Conservation (phyloP, 2,797 vertebrate species). For the Psittacula derbiana region DNA sequence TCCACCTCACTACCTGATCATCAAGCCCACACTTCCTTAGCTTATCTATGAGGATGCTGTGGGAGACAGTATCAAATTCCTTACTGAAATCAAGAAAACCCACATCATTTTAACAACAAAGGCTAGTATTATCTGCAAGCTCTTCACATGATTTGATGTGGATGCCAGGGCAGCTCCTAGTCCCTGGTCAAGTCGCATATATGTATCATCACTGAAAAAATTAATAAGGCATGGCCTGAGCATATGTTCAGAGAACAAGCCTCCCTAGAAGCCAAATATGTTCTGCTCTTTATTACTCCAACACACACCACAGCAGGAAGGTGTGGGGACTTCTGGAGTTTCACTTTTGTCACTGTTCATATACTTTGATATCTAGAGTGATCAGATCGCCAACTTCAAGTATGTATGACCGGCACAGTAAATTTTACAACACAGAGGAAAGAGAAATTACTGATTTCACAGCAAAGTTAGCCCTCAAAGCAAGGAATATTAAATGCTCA, state of each 20-base stretch:
- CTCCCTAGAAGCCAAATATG: neutral
- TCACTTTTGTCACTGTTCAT: neutral
- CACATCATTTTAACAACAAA: neutral
- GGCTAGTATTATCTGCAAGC: neutral
- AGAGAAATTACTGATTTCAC: neutral
- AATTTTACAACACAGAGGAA: neutral
- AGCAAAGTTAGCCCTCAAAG: neutral
- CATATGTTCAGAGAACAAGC: neutral
- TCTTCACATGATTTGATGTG: neutral
- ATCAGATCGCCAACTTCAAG: neutral
- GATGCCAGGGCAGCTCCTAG: neutral
- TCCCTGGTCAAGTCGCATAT: fast-evolving
- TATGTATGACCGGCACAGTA: neutral
- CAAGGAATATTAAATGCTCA: neutral
- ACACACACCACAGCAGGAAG: neutral
- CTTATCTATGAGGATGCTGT: no score
- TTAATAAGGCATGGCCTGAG: neutral
- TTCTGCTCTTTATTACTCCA: neutral
- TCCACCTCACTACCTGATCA: no score
- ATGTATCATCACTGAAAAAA: neutral
- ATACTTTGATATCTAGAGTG: neutral
- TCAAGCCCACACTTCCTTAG: no score
- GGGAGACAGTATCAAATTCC: no score
- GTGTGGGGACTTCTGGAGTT: neutral
- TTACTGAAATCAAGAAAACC: no score